Conservation (phyloP, 2,113 vertebrate species). For the Hucho hucho region DNA sequence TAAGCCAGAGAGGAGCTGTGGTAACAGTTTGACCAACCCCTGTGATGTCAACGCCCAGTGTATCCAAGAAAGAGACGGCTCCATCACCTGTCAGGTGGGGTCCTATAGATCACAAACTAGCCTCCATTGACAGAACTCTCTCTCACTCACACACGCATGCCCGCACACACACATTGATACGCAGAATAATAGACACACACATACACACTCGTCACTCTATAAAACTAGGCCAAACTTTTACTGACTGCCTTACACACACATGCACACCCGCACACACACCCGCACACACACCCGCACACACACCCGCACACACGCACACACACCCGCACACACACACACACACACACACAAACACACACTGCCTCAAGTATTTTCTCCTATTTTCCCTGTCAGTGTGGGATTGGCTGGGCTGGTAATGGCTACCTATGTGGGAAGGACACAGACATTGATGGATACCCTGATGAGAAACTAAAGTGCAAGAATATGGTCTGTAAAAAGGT, state of each 20-base stretch:
- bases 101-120: background rate
- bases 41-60: slow-evolving; percentile 89
- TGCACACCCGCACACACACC: background rate
- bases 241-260: background rate
- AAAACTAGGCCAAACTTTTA: no score
- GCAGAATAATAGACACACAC: background rate
- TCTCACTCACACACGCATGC: background rate
- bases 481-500: slow-evolving; percentile 89
- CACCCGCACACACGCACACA: no score
- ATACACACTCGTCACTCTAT: background rate
- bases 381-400: slow-evolving; percentile 81
- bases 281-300: background rate
- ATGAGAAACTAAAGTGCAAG: slow-evolving; percentile 89
- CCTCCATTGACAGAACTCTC: background rate
- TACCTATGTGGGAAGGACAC: slow-evolving; percentile 92
- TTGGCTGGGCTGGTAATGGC: slow-evolving; percentile 97
- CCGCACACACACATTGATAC: background rate
- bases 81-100: slow-evolving; percentile 83
- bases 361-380: slow-evolving; percentile 14
- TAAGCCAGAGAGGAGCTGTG: slow-evolving; percentile 83
- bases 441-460: slow-evolving; percentile 95
- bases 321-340: no score
- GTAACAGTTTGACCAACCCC: slow-evolving; percentile 85
- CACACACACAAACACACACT: no score
- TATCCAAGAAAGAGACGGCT: slow-evolving; percentile 80